These are phyloP conservation scores for Grallaria varia DNA, from an alignment of 2,113 vertebrate species.

Conservation along the genomic window DNA sequence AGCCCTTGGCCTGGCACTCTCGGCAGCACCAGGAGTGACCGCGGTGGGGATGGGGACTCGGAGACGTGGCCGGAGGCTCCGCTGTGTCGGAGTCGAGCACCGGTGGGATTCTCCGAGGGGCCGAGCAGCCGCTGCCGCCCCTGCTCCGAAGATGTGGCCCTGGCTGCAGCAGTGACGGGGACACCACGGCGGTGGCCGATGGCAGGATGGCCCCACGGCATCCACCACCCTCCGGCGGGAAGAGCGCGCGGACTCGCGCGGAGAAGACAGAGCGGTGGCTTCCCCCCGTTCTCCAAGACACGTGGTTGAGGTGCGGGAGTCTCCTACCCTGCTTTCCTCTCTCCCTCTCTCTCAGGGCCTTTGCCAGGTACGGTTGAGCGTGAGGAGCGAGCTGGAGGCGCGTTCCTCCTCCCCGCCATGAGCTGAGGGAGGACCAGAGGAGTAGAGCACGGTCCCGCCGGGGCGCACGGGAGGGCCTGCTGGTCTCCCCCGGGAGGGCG, in stretches of 20 bases:
- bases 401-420: conserved; percentile 35
- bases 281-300: not conserved
- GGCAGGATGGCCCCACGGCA: not conserved
- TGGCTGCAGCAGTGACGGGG: not conserved
- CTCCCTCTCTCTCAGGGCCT: conserved; percentile 63
- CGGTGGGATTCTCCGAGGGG: not conserved
- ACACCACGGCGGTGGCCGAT: not conserved
- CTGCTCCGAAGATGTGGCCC: not conserved
- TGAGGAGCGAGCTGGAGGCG: conserved; percentile 55
- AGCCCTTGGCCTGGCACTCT: not conserved
- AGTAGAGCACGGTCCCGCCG: conserved; percentile 3
- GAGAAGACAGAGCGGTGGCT: not conserved
- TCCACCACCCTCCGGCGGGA: not conserved
- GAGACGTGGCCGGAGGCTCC: rapidly evolving
- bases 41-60: rapidly evolving
- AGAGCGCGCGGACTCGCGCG: not conserved
- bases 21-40: not conserved
- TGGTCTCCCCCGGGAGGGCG: conserved; percentile 41
- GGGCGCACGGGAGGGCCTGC: conserved; percentile 10
- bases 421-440: conserved; percentile 54
- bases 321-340: conserved; percentile 62
- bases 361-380: conserved; percentile 34
- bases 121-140: rapidly evolving
- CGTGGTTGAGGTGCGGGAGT: not conserved
- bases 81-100: rapidly evolving